These are phyloP conservation scores for Fistularia commersonii DNA, from an alignment of 2,797 vertebrate genomes.

Conservation along the genomic window DNA sequence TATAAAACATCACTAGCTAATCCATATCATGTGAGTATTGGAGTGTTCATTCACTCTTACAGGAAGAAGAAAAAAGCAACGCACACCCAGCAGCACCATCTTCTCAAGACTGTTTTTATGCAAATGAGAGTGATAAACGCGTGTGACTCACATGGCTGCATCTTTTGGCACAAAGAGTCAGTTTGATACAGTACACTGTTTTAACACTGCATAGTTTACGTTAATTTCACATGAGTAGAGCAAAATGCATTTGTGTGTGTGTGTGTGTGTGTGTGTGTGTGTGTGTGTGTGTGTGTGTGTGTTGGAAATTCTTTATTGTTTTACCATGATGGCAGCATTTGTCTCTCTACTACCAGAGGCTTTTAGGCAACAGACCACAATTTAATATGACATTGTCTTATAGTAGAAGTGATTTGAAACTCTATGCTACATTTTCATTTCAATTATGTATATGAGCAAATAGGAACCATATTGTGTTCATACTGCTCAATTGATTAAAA, in stretches of 20 bases:
- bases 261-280: no score
- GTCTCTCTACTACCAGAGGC: background rate
- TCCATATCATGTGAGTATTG: constrained; percentile 32
- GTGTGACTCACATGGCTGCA: constrained; percentile 51
- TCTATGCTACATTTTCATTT: no score
- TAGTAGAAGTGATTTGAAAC: no score
- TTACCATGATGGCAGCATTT: background rate
- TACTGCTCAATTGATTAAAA: no score
- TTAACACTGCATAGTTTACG: background rate
- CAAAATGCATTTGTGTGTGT: background rate
- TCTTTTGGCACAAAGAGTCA: constrained; percentile 64
- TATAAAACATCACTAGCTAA: constrained; percentile 13
- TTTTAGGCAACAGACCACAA: no score
- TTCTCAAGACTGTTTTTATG: constrained; percentile 71
- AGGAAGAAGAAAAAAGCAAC: constrained; percentile 23
- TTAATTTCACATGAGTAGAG: constrained; percentile 11
- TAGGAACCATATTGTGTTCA: no score
- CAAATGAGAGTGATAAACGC: constrained; percentile 66
- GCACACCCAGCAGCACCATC: constrained; percentile 20
- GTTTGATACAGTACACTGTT: background rate
- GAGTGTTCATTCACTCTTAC: constrained; percentile 36
- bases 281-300: no score
- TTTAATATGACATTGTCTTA: background rate
- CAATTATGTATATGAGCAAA: background rate
- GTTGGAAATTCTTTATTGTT: no score